A percentile compares a stretch with the other conserved stretches of the same genome.
Conservation (phyloP, 2,797 vertebrate species). For the Betta splendens region DNA sequence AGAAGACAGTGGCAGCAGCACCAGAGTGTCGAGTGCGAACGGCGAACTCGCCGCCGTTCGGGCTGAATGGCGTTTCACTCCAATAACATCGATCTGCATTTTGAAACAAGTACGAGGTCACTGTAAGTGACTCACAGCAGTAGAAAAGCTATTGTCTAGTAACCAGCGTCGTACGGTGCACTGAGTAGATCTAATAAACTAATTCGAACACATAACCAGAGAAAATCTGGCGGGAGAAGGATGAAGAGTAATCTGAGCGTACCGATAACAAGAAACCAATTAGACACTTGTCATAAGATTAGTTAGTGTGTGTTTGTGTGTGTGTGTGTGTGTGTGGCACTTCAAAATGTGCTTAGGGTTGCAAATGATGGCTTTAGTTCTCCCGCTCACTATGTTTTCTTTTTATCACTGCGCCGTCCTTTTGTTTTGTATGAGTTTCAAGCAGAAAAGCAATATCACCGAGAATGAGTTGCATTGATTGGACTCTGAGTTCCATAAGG, state of each 20-base stretch:
- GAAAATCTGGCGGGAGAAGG: constrained; percentile 76
- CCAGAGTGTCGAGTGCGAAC: constrained; percentile 70
- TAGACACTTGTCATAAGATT: constrained; percentile 68
- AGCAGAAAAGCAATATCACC: constrained; percentile 91
- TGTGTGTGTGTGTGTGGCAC: constrained; percentile 80
- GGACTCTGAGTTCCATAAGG: constrained; percentile 99
- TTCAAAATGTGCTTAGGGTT: constrained; percentile 93
- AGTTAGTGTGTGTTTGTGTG: too few relatives aligned
- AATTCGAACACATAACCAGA: constrained; percentile 71
- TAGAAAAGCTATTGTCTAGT: constrained; percentile 76
- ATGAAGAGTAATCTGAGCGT: constrained; percentile 72
- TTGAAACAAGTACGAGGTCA: constrained; percentile 68
- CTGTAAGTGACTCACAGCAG: constrained; percentile 65
- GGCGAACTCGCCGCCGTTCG: constrained; percentile 56
- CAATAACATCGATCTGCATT: constrained; percentile 46
- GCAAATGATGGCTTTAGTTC: constrained; percentile 98
- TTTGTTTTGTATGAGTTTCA: constrained; percentile 84
- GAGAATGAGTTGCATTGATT: constrained; percentile 97
- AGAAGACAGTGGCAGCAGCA: constrained; percentile 74
- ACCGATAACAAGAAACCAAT: constrained; percentile 77
- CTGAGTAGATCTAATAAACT: constrained; percentile 71
- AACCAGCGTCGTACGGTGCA: constrained; percentile 74
- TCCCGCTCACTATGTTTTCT: constrained; percentile 62
- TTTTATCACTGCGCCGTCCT: constrained; percentile 70
- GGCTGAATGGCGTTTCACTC: constrained; percentile 67